Base-by-base conservation (phyloP, 2,113 vertebrate genomes). In the Boleophthalmus pectinirostris region DNA sequence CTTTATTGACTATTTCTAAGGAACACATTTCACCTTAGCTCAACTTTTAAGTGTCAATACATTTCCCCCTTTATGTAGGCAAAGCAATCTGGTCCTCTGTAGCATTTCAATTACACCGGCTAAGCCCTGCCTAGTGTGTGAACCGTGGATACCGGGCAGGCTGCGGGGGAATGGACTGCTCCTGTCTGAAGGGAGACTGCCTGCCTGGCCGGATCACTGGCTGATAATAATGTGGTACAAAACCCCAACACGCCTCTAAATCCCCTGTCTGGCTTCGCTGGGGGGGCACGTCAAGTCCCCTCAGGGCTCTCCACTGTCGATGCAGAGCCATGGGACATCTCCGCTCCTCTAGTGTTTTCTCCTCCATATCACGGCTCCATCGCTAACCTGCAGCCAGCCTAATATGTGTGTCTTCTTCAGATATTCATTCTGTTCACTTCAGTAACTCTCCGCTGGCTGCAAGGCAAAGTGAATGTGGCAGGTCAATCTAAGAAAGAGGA, bases 171-270 rank as follows among this genome's bases (percentile, higher is more conserved):
- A 74, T 80, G 82, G 80, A 79, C 66, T 54, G 78, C 83, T 88
- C 68, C 73, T 73, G 73, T 85, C 77, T 80, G 78, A 88, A 69
- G 80, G 74, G 78, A 85, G 82, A 84, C 77, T 88, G 81, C 83
- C 78, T 76, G 81, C 82, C 78, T 76, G 81, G 78, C 56, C 10
- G 75, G 87, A 89, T 89, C 85, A 85, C 86, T 75, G 83, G 74
- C 79, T 90, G 82, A 88, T 90, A 87, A 90, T 87, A 87, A 89
- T 88, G 83, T 90, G 74, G 76, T 84, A 89, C 85, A 87, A 89
- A 88, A 87, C 85, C 89, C 79, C 80, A 87, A 86, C 84, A 71
- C 66, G 12, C 72, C 73, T 82, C 73, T 86, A 87, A 87, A 90
- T 85, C 86, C 85, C 76, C 63, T 81, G 75, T 86, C 76, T 88